A percentile compares a stretch with the other conserved stretches of the same genome.
Evolutionary conservation across 2,888 invertebrate genomes (phyloP).

Genomic region (Myopa testacea): DNA sequence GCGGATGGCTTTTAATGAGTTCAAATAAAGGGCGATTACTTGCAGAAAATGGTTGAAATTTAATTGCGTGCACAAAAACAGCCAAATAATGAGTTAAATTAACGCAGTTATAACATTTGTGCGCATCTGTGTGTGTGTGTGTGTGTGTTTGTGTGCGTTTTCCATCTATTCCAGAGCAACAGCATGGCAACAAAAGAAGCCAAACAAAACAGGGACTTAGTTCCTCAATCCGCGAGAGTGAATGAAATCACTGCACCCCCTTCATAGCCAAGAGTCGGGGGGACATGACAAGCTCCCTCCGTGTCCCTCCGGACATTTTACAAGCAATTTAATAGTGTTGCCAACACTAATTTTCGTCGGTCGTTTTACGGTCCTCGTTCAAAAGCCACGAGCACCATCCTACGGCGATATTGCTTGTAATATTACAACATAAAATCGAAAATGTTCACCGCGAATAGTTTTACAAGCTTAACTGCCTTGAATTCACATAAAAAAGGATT

Average conservation of each 20-base stretch:
- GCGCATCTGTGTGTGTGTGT: background rate
- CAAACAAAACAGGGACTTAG: too few relatives aligned
- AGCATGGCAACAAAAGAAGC: too few relatives aligned
- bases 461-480: constrained; percentile 21
- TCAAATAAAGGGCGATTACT: constrained; percentile 50
- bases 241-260: too few relatives aligned
- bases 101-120: background rate
- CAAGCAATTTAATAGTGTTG: constrained; percentile 25
- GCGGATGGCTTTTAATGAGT: constrained; percentile 42
- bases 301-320: background rate
- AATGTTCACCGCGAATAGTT: constrained; percentile 35
- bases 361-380: constrained; percentile 21
- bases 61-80: constrained; percentile 45
- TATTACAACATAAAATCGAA: constrained; percentile 23
- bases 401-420: constrained; percentile 16
- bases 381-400: background rate
- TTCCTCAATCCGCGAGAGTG: too few relatives aligned
- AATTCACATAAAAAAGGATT: constrained; percentile 22
- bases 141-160: background rate
- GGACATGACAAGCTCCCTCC: background rate
- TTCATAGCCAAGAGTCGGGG: too few relatives aligned
- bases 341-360: constrained; percentile 17
- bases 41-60: constrained; percentile 50
- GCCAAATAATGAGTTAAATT: constrained; percentile 1
- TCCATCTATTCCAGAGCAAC: background rate